Evolutionary conservation across 2,113 vertebrate species (phyloP).

Genomic region (Dipodomys ordii): DNA sequence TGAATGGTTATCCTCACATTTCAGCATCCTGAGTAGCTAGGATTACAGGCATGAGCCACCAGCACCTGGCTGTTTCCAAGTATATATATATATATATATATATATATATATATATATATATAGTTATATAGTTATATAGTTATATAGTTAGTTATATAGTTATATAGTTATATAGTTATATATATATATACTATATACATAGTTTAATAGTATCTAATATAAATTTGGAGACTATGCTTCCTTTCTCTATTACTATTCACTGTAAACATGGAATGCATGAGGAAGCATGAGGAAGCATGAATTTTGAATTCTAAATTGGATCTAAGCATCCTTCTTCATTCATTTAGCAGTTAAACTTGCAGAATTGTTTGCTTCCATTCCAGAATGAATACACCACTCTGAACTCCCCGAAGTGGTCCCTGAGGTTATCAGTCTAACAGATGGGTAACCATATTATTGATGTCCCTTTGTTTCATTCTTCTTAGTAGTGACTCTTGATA

Average conservation of each 20-base stretch:
- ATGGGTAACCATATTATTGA: not conserved
- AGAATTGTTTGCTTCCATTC: not conserved
- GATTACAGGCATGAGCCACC: too few species aligned
- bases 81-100: too few species aligned
- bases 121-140: too few species aligned
- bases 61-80: too few species aligned
- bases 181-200: not conserved
- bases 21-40: too few species aligned
- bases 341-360: not conserved
- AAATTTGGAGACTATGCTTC: not conserved
- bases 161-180: too few species aligned
- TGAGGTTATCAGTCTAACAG: not conserved
- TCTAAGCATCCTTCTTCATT: not conserved
- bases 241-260: not conserved
- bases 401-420: not conserved
- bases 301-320: not conserved
- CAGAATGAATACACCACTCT: not conserved
- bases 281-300: not conserved
- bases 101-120: too few species aligned
- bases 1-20: too few species aligned
- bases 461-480: not conserved
- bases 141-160: too few species aligned
- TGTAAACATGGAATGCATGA: not conserved
- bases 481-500: not conserved
- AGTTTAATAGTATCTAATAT: not conserved